Percentiles rank a stretch among this genome's conserved stretches.
phyloP scores from a whole-genome alignment of 2,888 invertebrate species.

The Aphrophora alni region DNA sequence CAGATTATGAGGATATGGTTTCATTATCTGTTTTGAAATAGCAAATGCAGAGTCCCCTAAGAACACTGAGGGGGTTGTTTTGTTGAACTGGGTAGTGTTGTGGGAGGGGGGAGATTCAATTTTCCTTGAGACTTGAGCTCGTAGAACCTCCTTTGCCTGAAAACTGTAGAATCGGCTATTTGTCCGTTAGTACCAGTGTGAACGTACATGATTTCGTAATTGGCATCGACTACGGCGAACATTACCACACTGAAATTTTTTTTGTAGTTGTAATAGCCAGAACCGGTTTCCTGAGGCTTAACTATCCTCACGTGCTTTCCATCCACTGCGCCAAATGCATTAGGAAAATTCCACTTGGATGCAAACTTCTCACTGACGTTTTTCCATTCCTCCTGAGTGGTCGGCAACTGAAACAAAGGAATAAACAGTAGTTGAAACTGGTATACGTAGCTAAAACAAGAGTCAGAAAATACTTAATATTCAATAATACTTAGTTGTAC shows the following conservation, averaged over 20 bases:
- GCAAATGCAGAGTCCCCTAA: not conserved
- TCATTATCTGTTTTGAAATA: not conserved
- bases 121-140: not conserved
- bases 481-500: no score
- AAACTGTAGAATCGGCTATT: no score
- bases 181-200: not conserved
- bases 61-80: not conserved
- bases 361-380: not conserved
- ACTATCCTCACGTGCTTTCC: not conserved
- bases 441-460: no score
- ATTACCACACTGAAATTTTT: not conserved
- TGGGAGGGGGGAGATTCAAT: not conserved
- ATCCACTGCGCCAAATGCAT: not conserved
- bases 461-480: no score
- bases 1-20: not conserved
- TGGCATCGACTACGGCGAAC: not conserved
- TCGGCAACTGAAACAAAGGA: no score
- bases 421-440: no score
- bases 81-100: not conserved
- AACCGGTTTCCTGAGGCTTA: not conserved
- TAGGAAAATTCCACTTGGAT: not conserved
- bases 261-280: slow-evolving; percentile 7
- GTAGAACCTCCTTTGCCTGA: not conserved
- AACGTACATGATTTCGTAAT: not conserved
- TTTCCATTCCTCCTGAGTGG: slow-evolving; percentile 4